Conservation (phyloP, 2,113 vertebrate species). For the Melanotaenia duboulayi region DNA sequence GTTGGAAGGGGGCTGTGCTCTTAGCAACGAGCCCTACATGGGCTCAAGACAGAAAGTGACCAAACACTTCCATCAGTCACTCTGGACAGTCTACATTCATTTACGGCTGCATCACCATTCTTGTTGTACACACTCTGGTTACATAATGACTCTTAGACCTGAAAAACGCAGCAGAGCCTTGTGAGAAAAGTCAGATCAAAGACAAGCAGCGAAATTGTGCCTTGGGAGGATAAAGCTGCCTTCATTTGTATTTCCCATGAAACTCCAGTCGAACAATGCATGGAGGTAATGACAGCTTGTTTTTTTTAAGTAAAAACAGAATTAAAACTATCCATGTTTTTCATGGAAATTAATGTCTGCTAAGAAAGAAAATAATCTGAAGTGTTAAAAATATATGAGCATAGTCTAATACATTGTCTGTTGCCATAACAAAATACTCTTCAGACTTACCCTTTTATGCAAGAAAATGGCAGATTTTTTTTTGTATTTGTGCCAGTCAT, state of each 20-base stretch:
- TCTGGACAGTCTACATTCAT: conserved; percentile 63
- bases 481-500: no score
- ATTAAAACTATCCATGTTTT: background rate
- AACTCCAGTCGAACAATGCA: no score
- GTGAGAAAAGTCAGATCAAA: conserved; percentile 11
- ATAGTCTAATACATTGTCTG: no score
- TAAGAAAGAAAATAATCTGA: background rate
- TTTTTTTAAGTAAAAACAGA: background rate
- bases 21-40: conserved; percentile 73
- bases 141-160: conserved; percentile 26
- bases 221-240: no score
- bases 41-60: conserved; percentile 65
- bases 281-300: no score
- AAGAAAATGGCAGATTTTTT: no score
- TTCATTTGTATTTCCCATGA: no score
- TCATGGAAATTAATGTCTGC: background rate
- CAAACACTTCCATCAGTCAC: conserved; percentile 65
- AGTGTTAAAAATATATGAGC: background rate
- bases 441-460: no score
- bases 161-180: background rate
- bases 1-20: conserved; percentile 33
- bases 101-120: conserved; percentile 67
- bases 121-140: conserved; percentile 39
- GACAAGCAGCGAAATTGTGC: background rate
- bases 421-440: no score